Percentiles rank a stretch among this genome's conserved stretches.
These are phyloP conservation scores for Theristicus caerulescens DNA, from an alignment of 2,113 vertebrate genomes.

Conservation along the genomic window DNA sequence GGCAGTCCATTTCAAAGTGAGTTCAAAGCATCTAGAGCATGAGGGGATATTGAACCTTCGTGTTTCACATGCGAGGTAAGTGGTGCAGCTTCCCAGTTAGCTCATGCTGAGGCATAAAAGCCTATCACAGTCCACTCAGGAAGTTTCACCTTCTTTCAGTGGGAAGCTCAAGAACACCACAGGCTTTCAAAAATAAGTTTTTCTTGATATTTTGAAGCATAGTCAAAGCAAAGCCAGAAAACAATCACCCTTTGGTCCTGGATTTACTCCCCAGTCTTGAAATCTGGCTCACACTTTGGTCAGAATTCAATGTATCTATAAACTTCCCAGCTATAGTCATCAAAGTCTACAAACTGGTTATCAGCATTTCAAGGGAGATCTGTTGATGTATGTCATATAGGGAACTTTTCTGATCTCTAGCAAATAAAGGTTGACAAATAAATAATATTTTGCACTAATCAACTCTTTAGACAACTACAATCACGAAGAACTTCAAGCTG, in stretches of 20 bases:
- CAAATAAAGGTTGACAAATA: not conserved
- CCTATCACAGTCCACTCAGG: not conserved
- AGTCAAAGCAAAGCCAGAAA: not conserved
- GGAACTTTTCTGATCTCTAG: not conserved
- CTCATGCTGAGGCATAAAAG: not conserved
- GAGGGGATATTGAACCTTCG: not conserved
- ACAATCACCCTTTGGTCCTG: not conserved
- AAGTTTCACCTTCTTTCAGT: not conserved
- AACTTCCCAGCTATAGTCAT: not conserved
- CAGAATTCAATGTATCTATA: not conserved
- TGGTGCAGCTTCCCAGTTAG: not conserved
- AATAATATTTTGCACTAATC: not conserved
- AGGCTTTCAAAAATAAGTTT: not conserved
- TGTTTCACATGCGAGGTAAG: not conserved
- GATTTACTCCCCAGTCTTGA: not conserved
- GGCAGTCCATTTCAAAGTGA: not conserved
- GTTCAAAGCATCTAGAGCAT: not conserved
- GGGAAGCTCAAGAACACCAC: not conserved
- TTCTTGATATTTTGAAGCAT: not conserved
- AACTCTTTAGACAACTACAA: not conserved
- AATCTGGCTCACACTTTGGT: not conserved
- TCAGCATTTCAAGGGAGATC: not conserved
- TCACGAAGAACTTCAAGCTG: not conserved
- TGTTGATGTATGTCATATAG: not conserved
- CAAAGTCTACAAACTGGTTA: not conserved